Base-by-base conservation (phyloP, 2,113 vertebrate genomes). In the Poeciliopsis occidentalis region DNA sequence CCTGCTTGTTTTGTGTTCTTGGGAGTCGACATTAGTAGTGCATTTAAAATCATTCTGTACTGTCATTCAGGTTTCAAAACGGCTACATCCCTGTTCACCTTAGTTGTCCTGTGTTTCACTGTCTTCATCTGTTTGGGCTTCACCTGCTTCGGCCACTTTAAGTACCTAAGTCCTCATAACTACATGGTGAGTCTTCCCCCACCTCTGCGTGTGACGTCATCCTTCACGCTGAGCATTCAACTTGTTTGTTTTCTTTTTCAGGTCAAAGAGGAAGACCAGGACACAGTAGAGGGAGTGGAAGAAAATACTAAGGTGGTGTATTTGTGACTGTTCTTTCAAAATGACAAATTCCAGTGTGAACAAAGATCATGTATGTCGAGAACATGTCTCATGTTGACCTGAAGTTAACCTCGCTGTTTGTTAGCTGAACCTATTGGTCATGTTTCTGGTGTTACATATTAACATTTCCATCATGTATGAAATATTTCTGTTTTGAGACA, bases 101-200 rank as follows among this genome's bases (percentile, higher is more conserved):
- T 98, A 73, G 91, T 96, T 29, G 94, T 97, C 41, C 78, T 98
- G 60, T 91, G 93, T 64, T 66, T 96, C 74, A 97, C 97, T 4
- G 87, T 99, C 60, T 64, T 94, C 54, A 85, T 96, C 87, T 95
- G 93, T 61, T 30, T 98, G 76, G 77, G 90, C 86, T 95, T 95
- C 76, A 94, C 96, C 80, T 98, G 96, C 92, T 98, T 99, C 13
- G 96, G 96, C 41, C 93, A 93, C 79, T 97, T 99, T 86, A 96
- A 95, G 89, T 96, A 98, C 90, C 95, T 98, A 88, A 97, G 95
- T 78, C 96, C 97, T 0, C 89, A 95, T 84, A 95, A 96, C 89
- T 99, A 98, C 11, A 92, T 85, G 91, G 98, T 99, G 90, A 94
- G 93, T 26, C 1, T 75, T 34, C 51, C 10, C 27, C 22, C 51